Conservation (phyloP, 1,140 invertebrate species). For the Penaeus chinensis region DNA sequence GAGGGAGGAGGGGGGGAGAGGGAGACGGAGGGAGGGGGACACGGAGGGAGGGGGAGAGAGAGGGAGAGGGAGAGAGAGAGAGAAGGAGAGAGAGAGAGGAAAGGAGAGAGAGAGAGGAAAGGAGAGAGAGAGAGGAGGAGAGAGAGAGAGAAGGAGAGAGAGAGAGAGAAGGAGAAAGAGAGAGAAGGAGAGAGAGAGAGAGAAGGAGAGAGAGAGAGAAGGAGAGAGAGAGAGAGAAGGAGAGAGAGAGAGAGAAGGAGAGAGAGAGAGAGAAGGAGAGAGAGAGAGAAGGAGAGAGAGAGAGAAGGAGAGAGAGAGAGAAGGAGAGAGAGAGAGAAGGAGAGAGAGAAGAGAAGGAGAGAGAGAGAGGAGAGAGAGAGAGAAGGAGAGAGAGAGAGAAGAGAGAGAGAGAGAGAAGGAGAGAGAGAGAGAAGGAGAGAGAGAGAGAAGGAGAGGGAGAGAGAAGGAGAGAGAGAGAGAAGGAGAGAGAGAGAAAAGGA, state of each 20-base stretch:
- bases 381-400: neutral
- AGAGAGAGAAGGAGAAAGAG: neutral
- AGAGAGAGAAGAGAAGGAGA: constrained; percentile 1
- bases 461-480: constrained; percentile 24
- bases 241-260: neutral
- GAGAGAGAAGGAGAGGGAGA: constrained; percentile 24
- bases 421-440: constrained; percentile 21
- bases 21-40: neutral
- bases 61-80: neutral
- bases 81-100: neutral
- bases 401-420: constrained; percentile 23
- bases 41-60: too few relatives aligned
- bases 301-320: neutral
- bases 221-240: neutral
- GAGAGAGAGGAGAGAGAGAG: constrained; percentile 27
- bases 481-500: neutral
- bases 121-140: neutral
- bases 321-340: neutral
- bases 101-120: neutral
- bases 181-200: neutral
- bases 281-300: neutral
- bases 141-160: neutral
- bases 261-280: neutral
- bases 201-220: neutral
- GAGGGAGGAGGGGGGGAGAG: too few relatives aligned